These are phyloP conservation scores for Myopa testacea DNA, from an alignment of 2,888 invertebrate genomes.

Conservation along the genomic window DNA sequence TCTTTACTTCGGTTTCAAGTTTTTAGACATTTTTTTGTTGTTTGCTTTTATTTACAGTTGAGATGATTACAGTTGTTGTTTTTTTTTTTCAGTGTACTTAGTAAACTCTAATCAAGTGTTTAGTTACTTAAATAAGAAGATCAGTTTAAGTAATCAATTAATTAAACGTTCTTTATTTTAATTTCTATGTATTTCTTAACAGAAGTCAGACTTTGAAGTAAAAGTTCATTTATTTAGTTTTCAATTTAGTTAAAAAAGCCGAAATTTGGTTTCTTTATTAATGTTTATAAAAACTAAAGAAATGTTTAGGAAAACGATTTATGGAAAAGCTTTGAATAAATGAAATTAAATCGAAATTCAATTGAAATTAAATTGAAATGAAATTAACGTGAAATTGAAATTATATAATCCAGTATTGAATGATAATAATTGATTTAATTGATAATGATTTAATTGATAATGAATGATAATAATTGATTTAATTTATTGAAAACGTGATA, in stretches of 20 bases:
- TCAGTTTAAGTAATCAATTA: not conserved
- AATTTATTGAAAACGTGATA: no score
- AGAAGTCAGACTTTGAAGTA: conserved; percentile 21
- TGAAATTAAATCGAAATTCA: conserved; percentile 28
- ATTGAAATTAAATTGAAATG: no score
- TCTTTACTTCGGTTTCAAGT: conserved; percentile 19
- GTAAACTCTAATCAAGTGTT: not conserved
- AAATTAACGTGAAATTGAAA: no score
- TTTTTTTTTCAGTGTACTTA: not conserved
- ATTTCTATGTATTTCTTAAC: conserved; percentile 2
- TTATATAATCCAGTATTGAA: no score
- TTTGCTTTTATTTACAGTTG: not conserved
- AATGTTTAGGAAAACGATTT: no score
- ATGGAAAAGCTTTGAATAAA: conserved; percentile 36
- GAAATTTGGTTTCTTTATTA: not conserved
- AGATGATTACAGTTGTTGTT: not conserved
- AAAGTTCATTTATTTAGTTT: conserved; percentile 23
- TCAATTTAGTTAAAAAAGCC: conserved; percentile 3
- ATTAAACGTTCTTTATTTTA: not conserved
- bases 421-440: no score
- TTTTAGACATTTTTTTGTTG: conserved; percentile 21
- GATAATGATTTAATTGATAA: no score
- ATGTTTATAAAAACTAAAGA: conserved; percentile 16
- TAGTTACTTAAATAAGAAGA: not conserved
- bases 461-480: no score